Evolutionary conservation across 2,113 vertebrate genomes (phyloP).

Genomic region (Panthera leo): DNA sequence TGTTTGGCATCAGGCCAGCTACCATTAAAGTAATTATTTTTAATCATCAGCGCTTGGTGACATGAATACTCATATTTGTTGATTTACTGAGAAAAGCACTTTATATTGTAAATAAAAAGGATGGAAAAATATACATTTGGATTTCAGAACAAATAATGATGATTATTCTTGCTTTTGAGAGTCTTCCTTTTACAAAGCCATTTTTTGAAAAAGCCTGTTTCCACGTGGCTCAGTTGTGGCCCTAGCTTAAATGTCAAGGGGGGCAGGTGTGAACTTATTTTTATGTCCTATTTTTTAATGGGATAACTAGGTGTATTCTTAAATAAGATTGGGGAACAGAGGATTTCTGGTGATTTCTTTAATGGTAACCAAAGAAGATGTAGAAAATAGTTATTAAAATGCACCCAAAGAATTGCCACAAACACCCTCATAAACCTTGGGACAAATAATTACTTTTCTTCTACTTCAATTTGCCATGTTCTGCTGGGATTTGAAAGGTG

Average conservation of each 20-base stretch:
- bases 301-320: neutral
- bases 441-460: neutral
- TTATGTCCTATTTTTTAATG: constrained; percentile 42
- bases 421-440: neutral
- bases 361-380: neutral
- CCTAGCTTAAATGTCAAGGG: neutral
- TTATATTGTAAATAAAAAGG: constrained; percentile 89
- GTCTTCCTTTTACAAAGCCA: constrained; percentile 64
- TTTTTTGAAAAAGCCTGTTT: constrained; percentile 42
- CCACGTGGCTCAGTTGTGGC: neutral
- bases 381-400: constrained; percentile 43
- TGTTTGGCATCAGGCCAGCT: constrained; percentile 88
- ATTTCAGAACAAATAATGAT: constrained; percentile 83
- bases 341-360: constrained; percentile 36
- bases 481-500: constrained; percentile 10
- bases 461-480: neutral
- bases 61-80: constrained; percentile 92
- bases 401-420: neutral
- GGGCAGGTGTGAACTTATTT: neutral
- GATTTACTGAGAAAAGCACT: constrained; percentile 89
- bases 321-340: neutral
- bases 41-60: constrained; percentile 91
- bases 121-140: constrained; percentile 86
- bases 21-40: constrained; percentile 92
- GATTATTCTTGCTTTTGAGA: constrained; percentile 77